Evolutionary conservation across 2,797 vertebrate genomes (phyloP).

Genomic region (Hipposideros larvatus): DNA sequence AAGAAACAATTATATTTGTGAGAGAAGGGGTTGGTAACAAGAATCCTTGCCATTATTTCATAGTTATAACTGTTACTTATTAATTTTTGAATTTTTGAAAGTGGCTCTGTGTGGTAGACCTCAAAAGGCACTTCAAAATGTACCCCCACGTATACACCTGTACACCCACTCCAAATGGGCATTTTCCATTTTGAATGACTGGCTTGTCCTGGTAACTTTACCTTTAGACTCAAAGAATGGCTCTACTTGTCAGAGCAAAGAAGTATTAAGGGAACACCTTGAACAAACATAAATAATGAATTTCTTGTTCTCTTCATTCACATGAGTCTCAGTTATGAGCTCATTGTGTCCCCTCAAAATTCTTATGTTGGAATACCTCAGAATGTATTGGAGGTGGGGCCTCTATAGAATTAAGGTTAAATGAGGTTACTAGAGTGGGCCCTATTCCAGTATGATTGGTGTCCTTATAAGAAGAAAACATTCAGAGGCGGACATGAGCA

Average conservation of each 20-base stretch:
- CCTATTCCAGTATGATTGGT: background rate
- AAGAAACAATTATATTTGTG: background rate
- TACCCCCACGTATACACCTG: too few relatives aligned
- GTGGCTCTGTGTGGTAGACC: background rate
- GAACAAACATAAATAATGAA: background rate
- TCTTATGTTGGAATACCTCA: background rate
- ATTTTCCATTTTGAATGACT: background rate
- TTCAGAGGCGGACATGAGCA: background rate
- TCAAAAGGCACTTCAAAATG: background rate
- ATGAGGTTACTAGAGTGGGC: background rate
- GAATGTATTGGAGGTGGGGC: background rate
- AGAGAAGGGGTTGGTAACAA: background rate
- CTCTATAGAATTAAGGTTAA: background rate
- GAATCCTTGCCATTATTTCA: background rate
- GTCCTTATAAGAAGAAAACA: background rate
- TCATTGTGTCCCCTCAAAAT: background rate
- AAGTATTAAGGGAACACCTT: background rate
- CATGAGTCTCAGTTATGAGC: background rate
- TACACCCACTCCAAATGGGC: background rate
- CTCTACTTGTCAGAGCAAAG: background rate
- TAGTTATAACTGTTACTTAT: background rate
- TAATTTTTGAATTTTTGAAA: slow-evolving; percentile 15
- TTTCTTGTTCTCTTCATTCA: background rate
- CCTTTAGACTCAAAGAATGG: background rate
- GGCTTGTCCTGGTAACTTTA: background rate